Base-by-base conservation (phyloP, 2,113 vertebrate species). In the Centrocercus urophasianus region DNA sequence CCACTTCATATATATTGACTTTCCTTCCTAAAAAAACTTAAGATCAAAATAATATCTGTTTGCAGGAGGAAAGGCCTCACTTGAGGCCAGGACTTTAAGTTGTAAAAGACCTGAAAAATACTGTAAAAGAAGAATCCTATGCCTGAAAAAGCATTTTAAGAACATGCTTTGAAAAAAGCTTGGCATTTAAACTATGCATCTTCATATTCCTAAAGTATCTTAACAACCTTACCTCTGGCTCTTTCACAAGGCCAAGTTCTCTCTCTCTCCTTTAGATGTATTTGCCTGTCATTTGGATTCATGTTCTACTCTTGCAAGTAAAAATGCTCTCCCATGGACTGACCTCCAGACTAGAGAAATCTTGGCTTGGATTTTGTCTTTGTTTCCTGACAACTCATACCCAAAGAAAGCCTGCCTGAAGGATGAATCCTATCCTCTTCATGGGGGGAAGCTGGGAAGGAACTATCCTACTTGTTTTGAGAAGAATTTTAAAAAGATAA, bases 231-330 rank as follows among this genome's bases (percentile, higher is more conserved):
- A 64, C 8, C 11, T 80, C 71, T 60, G 28, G 57, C 48, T 91
- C 48, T 91, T 77, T 71, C 43, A 24, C 72, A 74, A 93, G 82
- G 60, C 32, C 75, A 77, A 61, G 7, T 47, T 78, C 32, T 93
- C 74, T 78, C 69, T 70, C 82, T 86, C 69, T 70, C 52, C 72
- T 80, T 89, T 79, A 88, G 28, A 13, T 80, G 36, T 28, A 71
- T 88, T 92, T 93, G 36, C 50, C 45, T 89, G 82, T 92, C 87
- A 77, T 79, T 93, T 73, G 61, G 79, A 93, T 93, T 88, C 85
- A 71, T 69, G 56, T 47, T 89, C 34, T 67, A 74, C 24, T 13
- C 38, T 91, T 88, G 64, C 47, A 88, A 17, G 34, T n/a, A 79
- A n/a, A 79, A 79, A 40, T 77, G 34, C 32, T 75, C 60, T 93